Conservation (phyloP, 2,888 invertebrate genomes). For the Anthophora plumipes region DNA sequence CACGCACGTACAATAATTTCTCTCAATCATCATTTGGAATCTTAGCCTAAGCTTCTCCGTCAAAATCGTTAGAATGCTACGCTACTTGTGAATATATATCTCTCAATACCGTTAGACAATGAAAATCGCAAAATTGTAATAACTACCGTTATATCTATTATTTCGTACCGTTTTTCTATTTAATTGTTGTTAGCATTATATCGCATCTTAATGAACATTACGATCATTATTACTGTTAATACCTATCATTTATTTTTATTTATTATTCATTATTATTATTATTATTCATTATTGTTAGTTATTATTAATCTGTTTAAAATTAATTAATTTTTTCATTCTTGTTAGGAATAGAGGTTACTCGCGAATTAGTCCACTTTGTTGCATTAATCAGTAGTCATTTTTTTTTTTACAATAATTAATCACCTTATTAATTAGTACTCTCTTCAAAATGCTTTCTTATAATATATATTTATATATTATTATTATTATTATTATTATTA, state of each 20-base stretch:
- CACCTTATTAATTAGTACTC: conserved; percentile 47
- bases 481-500: conserved; percentile 41
- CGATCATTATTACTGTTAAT: conserved; percentile 59
- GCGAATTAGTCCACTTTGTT: conserved; percentile 66
- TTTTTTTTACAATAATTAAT: conserved; percentile 49
- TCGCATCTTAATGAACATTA: conserved; percentile 45
- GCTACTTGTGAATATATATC: conserved; percentile 54
- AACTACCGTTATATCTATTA: conserved; percentile 48
- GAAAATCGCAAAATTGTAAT: conserved; percentile 50
- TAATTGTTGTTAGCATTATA: conserved; percentile 43
- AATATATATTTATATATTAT: conserved; percentile 43
- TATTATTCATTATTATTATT: conserved; percentile 26
- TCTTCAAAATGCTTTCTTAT: conserved; percentile 41
- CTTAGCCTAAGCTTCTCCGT: conserved; percentile 39
- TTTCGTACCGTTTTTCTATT: conserved; percentile 41
- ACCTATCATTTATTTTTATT: conserved; percentile 48
- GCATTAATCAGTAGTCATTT: conserved; percentile 54
- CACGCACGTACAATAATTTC: neutral
- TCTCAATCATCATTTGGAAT: conserved; percentile 22
- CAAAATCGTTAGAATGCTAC: conserved; percentile 54
- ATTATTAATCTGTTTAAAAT: conserved; percentile 61
- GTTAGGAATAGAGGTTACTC: conserved; percentile 70
- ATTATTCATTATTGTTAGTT: conserved; percentile 51
- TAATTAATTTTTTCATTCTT: conserved; percentile 61
- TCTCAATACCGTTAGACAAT: conserved; percentile 51